Evolutionary conservation across 2,113 vertebrate species (phyloP).

Genomic region (Gymnorhina tibicen): DNA sequence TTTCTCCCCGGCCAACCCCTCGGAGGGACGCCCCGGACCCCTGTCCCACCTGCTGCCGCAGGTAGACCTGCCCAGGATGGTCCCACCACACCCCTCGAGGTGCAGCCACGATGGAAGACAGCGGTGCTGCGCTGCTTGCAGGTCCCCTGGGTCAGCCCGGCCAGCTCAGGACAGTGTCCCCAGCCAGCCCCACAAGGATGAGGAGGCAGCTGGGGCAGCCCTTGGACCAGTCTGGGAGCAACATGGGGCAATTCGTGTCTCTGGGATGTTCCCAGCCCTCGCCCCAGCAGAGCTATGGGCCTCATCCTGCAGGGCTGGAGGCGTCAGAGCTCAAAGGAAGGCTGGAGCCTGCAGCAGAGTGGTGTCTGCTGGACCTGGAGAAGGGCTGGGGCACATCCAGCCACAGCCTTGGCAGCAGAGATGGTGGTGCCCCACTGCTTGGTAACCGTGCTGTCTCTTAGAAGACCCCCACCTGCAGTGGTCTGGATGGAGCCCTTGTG

Average conservation of each 20-base stretch:
- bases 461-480: neutral
- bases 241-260: fast-evolving
- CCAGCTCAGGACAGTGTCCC: neutral
- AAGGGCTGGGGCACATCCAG: neutral
- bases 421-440: neutral
- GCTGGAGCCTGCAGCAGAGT: neutral
- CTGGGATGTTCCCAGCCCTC: fast-evolving
- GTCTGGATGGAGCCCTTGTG: neutral
- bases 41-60: slow-evolving; percentile 1
- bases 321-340: neutral
- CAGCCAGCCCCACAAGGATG: neutral
- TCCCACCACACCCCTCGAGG: neutral
- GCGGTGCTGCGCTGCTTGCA: neutral
- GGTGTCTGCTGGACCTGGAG: neutral
- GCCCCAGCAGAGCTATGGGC: neutral
- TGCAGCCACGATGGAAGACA: neutral
- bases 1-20: neutral
- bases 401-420: neutral
- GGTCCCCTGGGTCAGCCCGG: neutral
- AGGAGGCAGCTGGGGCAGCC: neutral
- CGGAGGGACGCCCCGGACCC: neutral
- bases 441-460: neutral
- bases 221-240: neutral
- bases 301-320: neutral
- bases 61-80: neutral